phyloP scores from a whole-genome alignment of 2,888 invertebrate genomes.

The Epistrophella euchroma region DNA sequence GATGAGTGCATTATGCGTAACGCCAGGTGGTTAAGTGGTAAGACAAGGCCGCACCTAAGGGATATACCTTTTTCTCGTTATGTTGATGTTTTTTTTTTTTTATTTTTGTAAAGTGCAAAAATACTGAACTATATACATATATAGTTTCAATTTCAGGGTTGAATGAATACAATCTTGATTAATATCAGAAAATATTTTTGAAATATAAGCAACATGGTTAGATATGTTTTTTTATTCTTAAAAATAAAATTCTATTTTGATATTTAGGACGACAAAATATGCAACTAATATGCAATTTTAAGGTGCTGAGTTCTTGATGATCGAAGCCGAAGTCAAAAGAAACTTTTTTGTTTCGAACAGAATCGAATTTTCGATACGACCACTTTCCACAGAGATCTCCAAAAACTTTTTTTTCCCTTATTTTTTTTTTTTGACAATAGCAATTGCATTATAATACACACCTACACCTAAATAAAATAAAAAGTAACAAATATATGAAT shows the following conservation, averaged over 20 bases:
- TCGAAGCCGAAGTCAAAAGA: too few species aligned
- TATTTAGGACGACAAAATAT: neutral
- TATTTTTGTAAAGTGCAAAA: neutral
- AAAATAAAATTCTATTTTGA: neutral
- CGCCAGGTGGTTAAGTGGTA: slow-evolving; percentile 58
- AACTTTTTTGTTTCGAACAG: too few species aligned
- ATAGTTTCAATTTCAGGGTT: slow-evolving; percentile 38
- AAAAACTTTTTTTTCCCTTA: too few species aligned
- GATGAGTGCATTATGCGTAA: slow-evolving; percentile 48
- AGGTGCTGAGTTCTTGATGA: too few species aligned
- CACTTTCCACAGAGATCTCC: too few species aligned
- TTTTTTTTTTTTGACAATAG: too few species aligned
- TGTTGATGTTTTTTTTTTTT: neutral
- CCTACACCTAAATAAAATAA: too few species aligned
- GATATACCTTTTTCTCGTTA: neutral
- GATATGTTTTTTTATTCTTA: neutral
- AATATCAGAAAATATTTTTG: neutral
- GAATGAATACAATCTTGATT: slow-evolving; percentile 9
- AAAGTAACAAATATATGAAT: too few species aligned
- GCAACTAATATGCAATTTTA: too few species aligned
- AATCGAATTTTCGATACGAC: too few species aligned
- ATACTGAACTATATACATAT: slow-evolving; percentile 3
- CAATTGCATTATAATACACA: too few species aligned
- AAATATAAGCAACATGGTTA: neutral
- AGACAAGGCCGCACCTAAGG: slow-evolving; percentile 28